Conservation (phyloP, 2,113 vertebrate genomes). For the Saguinus midas region DNA sequence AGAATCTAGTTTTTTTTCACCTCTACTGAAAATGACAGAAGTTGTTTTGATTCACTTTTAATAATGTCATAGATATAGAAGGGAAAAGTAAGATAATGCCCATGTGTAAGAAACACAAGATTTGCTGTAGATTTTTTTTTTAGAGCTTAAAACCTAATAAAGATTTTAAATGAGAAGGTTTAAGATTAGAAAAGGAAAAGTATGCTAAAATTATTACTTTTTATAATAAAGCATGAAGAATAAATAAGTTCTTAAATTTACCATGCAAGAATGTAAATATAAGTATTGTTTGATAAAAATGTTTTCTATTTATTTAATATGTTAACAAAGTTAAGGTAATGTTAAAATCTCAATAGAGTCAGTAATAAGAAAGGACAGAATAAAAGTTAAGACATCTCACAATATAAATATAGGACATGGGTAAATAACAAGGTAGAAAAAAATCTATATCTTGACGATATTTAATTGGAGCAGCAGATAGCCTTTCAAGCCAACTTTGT, state of each 20-base stretch:
- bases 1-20: background rate
- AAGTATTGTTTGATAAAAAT: background rate
- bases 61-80: background rate
- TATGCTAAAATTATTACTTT: background rate
- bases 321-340: background rate
- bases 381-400: background rate
- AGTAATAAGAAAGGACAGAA: conserved; percentile 19
- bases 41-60: background rate
- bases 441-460: background rate
- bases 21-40: conserved; percentile 4
- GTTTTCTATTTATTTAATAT: background rate
- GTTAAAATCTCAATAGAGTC: conserved; percentile 17
- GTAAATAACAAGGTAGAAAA: conserved; percentile 33
- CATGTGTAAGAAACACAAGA: background rate
- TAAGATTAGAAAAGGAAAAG: conserved; percentile 20
- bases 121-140: conserved; percentile 4
- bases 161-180: conserved; percentile 36
- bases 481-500: conserved; percentile 12
- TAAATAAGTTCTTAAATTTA: conserved; percentile 5
- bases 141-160: background rate
- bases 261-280: background rate
- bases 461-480: background rate
- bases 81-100: background rate
- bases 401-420: background rate
- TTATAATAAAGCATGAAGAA: background rate